These are phyloP conservation scores for Orthosia incerta DNA, from an alignment of 2,888 invertebrate genomes.

Conservation along the genomic window DNA sequence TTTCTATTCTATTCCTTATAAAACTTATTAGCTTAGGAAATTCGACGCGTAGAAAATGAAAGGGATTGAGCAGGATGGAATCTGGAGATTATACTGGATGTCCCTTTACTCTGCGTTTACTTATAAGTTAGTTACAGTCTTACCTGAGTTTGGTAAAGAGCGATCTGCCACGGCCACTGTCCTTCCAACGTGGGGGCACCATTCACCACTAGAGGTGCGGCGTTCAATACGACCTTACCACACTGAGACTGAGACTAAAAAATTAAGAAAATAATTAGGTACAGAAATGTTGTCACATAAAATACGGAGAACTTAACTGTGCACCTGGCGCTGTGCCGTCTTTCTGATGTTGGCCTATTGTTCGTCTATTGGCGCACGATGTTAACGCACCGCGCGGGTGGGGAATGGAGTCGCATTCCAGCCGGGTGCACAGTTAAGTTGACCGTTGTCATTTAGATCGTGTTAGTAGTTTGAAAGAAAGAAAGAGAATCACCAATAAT, in stretches of 20 bases:
- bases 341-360: too few relatives aligned
- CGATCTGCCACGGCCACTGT: constrained; percentile 93
- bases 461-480: constrained; percentile 39
- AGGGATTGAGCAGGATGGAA: not conserved
- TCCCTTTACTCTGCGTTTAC: not conserved
- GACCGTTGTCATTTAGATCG: not conserved
- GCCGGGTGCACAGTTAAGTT: too few relatives aligned
- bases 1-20: too few relatives aligned
- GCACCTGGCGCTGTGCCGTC: too few relatives aligned
- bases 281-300: not conserved
- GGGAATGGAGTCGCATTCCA: too few relatives aligned
- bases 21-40: too few relatives aligned
- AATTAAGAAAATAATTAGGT: constrained; percentile 19
- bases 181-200: constrained; percentile 91
- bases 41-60: not conserved
- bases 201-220: constrained; percentile 91
- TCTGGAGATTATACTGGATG: too few relatives aligned
- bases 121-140: constrained; percentile 50
- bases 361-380: too few relatives aligned
- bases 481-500: not conserved
- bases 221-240: constrained; percentile 88
- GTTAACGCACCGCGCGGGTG: too few relatives aligned
- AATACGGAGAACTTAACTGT: too few relatives aligned
- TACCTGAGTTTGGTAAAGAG: constrained; percentile 91
- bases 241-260: constrained; percentile 84